Percentiles rank a stretch among this genome's conserved stretches.
Evolutionary conservation across 1,140 invertebrate species (phyloP).

Genomic region (Eupristina koningsbergeri): DNA sequence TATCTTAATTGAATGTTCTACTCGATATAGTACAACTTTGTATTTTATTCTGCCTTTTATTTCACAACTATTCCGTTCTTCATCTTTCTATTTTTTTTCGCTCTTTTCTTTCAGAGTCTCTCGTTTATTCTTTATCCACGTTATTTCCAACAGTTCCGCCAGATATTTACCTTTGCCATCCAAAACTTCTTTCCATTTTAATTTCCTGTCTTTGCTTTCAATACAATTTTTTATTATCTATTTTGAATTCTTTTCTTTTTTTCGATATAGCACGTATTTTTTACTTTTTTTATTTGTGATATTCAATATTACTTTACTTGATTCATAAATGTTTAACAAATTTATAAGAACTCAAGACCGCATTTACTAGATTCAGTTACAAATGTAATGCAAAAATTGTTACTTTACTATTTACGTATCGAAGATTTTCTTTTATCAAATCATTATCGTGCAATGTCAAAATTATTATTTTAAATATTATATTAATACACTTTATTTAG

Average conservation of each 20-base stretch:
- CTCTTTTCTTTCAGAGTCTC: neutral
- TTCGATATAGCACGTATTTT: neutral
- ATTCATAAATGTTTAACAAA: neutral
- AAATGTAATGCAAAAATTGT: neutral
- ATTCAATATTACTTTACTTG: neutral
- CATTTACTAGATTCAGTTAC: neutral
- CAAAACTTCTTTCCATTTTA: slow-evolving; percentile 8
- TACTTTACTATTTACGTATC: neutral
- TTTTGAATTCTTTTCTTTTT: neutral
- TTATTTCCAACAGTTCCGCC: neutral
- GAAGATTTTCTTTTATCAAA: neutral
- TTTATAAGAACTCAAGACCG: neutral
- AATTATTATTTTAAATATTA: neutral
- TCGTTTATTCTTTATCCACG: neutral
- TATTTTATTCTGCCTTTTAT: neutral
- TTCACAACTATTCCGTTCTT: neutral
- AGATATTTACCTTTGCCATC: slow-evolving; percentile 6
- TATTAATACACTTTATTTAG: too few relatives aligned
- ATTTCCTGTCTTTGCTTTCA: slow-evolving; percentile 9
- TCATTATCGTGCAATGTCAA: neutral
- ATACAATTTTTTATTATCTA: neutral
- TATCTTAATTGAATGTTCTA: neutral
- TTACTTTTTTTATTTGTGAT: neutral
- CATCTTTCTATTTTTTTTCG: neutral
- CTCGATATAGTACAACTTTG: neutral